Evolutionary conservation across 2,888 invertebrate genomes (phyloP).

Genomic region (Lissonota sp.): DNA sequence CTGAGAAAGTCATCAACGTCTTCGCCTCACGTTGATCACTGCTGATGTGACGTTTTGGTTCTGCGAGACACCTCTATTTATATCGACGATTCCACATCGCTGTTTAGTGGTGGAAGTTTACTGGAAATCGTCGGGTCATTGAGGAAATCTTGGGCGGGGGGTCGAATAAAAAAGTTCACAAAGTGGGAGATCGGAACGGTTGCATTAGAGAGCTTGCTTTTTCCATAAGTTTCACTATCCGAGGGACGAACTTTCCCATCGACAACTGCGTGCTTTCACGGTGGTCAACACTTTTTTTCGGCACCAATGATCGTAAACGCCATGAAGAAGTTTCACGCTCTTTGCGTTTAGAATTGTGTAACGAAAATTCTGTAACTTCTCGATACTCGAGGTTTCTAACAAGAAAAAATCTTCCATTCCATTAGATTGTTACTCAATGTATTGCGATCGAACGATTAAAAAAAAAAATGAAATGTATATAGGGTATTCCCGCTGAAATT

Average conservation of each 20-base stretch:
- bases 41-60: constrained; percentile 50
- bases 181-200: constrained; percentile 64
- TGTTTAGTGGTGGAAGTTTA: constrained; percentile 38
- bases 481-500: no score
- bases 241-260: constrained; percentile 59
- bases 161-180: constrained; percentile 15
- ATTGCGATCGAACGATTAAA: neutral
- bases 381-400: constrained; percentile 2
- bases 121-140: constrained; percentile 8
- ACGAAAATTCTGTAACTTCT: constrained; percentile 43
- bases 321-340: constrained; percentile 51
- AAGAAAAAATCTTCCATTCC: constrained; percentile 18
- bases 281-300: constrained; percentile 56
- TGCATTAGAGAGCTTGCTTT: constrained; percentile 71
- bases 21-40: constrained; percentile 35
- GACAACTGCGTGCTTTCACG: constrained; percentile 58
- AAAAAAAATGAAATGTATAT: neutral
- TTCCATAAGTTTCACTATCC: constrained; percentile 54
- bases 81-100: constrained; percentile 23
- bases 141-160: neutral
- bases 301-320: constrained; percentile 25
- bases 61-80: constrained; percentile 54
- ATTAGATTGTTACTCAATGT: neutral
- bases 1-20: constrained; percentile 20
- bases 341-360: constrained; percentile 50